Base-by-base conservation (phyloP, 2,888 invertebrate species). In the Lepetodrilus schrolli region DNA sequence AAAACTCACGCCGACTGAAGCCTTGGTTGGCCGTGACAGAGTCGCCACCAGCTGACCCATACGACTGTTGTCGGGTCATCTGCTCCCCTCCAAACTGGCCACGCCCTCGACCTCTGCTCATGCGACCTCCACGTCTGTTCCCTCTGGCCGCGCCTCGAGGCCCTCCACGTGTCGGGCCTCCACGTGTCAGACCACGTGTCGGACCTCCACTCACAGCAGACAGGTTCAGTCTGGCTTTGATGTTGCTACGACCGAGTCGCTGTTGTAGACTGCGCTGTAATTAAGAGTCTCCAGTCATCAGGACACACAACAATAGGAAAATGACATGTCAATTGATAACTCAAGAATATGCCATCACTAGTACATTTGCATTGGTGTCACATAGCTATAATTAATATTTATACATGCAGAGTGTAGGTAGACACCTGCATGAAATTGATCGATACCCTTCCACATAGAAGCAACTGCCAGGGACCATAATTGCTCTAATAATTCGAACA, bases 181-280 rank as follows among this genome's bases (percentile, higher is more conserved):
- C 74, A 8, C 78, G 66, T 58, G 58, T 50, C 49, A 65, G 72
- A 70, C 75, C 75, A 36, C 70, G 70, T 7, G 70, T 65, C 47
- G 66, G 78, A 7, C 83, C 82, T 8, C 87, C 75, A 8, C 84
- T 85, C 7, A 72, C 75, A 21, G 78, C 81, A n/a, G 80, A 77
- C 74, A 87, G 74, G 17, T 83, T 83, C 30, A 88, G 80, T n/a
- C 86, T 78, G 4, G 85, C 82, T 69, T 88, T 88, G 4, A 88
- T 82, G 77, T 86, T 86, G 43, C 74, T 71, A 5, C 71, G 74
- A 1, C 83, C 83, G 7, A 83, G 73, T 1, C 83, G 71, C 51
- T 82, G 82, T 65, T 82, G 79, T 34, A 83, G 73, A 66, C 73
- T 80, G 21, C 74, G 74, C 81, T 82, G 74, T n/a, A 72, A 74